Base-by-base conservation (phyloP, 2,113 vertebrate genomes). In the Motacilla tschutschensis region DNA sequence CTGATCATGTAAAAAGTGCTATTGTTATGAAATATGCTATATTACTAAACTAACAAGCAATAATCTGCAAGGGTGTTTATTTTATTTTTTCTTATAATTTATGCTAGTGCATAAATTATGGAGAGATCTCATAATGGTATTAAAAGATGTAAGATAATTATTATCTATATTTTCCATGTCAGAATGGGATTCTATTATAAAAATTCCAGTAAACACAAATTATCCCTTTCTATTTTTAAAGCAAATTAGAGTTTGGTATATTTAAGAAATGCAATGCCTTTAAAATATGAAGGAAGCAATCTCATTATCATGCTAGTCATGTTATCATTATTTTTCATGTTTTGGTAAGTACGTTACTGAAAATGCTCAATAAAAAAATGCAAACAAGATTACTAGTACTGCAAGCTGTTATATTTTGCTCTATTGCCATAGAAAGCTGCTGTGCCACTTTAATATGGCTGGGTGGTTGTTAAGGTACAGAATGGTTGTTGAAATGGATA, bases 381-480 rank as follows among this genome's bases (percentile, higher is more conserved):
- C 51, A 69, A 83, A 72, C 35, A 91, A 43, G 85, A 74, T 85
- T n/a, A 72, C 43, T 88, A 65, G n/a, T 58, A 40, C 43, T 83
- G 38, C 73, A 92, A 87, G 66, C 58, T 92, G 85, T 83, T 87
- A 12, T 35, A 54, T 65, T 79, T 79, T 87, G 13, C 57, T 80
- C 33, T 29, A 43, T 50, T 83, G 38, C 35, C 85, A 14, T 22
- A 65, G 74, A 76, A 84, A 92, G 36, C 67, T 81, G 20, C 17
- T 71, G 21, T 40, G 15, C 48, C 57, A 36, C 25, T 90, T 85
- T 64, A 89, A 71, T 64, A 63, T 17, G 38, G 17, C 8, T 60
- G 75, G 17, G 24, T 81, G 46, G 31, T 62, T 84, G 11, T 88
- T 88, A 81, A 55, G 63, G 64, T 87, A 74, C 41, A 77, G 65